Base-by-base conservation (phyloP, 2,113 vertebrate species). In the Argyrosomus japonicus region DNA sequence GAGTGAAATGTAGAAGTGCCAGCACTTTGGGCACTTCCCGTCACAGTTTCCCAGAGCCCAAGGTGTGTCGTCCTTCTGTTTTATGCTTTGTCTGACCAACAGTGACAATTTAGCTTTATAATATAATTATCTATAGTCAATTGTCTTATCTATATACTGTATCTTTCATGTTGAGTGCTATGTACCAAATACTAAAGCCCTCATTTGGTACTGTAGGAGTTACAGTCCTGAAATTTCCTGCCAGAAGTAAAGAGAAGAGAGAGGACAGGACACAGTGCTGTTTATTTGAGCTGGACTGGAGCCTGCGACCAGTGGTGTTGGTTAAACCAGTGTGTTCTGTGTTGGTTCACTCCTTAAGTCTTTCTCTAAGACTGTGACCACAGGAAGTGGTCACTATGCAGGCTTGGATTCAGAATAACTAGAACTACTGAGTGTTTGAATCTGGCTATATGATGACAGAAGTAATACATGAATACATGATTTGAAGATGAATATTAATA, bases 371-470 rank as follows among this genome's bases (percentile, higher is more conserved):
- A 51, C 32, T 43, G 27, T 56, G 40, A 69, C 65, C 81, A 57
- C 56, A 79, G 79, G 77, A 86, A 81, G 77, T 69, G 68, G 56
- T 62, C 43, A 60, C 12, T 13, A 3, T 68, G 54, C 27, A 18
- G 45, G 53, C 60, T 63, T 13, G 25, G 47, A 68, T 61, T 68
- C 68, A 68, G 68, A 8, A 14, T 27, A 79, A 67, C 50, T 18
- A 4, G 5, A 72, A 48, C 17, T 27, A 45, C 40, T 61, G 18
- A 27, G 62, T 27, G n/a, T 62, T 61, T 73, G 13, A 77, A 61
- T 68, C 17, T 25, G n/a, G 18, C 67, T 8, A 3, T 74, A 18
- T 68, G 57, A 61, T 75, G 64, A 54, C 61, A 10, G 32, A 69
- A 19, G 29, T 19, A 69, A 67, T 48, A 7, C 13, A 78, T 68